A percentile compares a stretch with the other conserved stretches of the same genome.
Conservation (phyloP, 2,888 invertebrate species). For the Iselma pallidipennis region DNA sequence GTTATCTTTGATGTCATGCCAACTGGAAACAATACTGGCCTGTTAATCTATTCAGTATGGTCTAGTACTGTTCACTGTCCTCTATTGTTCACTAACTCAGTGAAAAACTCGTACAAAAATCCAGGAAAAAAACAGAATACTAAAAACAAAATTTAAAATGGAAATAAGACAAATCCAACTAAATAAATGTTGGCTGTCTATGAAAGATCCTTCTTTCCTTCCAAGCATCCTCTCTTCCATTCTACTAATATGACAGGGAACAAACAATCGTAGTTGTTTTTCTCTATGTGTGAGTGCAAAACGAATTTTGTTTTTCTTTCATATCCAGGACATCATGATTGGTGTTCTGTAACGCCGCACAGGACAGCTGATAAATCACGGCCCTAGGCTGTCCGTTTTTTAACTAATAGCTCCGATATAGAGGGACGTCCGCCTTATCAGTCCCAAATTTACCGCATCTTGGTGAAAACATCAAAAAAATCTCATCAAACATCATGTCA, state of each 20-base stretch:
- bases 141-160: not conserved
- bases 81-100: not conserved
- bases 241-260: constrained; percentile 12
- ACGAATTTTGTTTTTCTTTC: constrained; percentile 9
- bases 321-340: constrained; percentile 20
- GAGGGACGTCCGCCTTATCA: not conserved
- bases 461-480: constrained; percentile 1
- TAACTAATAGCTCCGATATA: not conserved
- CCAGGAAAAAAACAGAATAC: not conserved
- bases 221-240: not conserved
- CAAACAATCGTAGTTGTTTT: constrained; percentile 15
- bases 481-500: not conserved
- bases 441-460: not conserved
- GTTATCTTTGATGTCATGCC: constrained; percentile 24
- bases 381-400: not conserved
- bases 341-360: constrained; percentile 16
- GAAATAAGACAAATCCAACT: not conserved
- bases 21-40: constrained; percentile 19
- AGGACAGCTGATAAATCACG: constrained; percentile 22
- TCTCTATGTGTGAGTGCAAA: not conserved
- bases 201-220: not conserved
- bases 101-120: not conserved
- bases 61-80: constrained; percentile 14
- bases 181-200: not conserved
- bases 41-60: constrained; percentile 18